Conservation (phyloP, 2,888 invertebrate species). For the Hirudinaria manillensis region DNA sequence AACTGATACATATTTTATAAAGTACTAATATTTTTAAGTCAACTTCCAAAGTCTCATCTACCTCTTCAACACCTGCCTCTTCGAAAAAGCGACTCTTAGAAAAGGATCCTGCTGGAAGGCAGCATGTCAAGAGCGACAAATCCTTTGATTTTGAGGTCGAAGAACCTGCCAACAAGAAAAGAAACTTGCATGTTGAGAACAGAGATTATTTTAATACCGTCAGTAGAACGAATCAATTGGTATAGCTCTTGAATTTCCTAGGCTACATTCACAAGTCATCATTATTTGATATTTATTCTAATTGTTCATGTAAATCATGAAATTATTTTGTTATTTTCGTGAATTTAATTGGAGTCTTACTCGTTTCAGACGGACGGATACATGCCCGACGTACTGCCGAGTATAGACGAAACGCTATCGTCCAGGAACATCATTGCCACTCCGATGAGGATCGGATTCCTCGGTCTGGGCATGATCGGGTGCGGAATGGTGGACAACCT, state of each 20-base stretch:
- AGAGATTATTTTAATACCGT: not conserved
- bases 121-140: not conserved
- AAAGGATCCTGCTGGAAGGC: not conserved
- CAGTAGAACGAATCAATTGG: not conserved
- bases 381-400: constrained; percentile 33
- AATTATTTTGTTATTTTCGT: not conserved
- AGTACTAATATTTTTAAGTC: not conserved
- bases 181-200: not conserved
- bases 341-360: not conserved
- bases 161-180: not conserved
- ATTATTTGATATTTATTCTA: not conserved
- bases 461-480: constrained; percentile 91
- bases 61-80: not conserved
- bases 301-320: not conserved
- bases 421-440: constrained; percentile 63
- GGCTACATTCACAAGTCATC: not conserved
- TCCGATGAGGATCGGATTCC: constrained; percentile 80
- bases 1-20: too few species aligned
- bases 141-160: not conserved
- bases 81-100: constrained; percentile 2
- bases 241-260: not conserved
- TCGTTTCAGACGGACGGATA: not conserved
- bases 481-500: constrained; percentile 89
- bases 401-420: constrained; percentile 23
- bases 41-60: not conserved